A percentile compares a stretch with the other conserved stretches of the same genome.
Conservation (phyloP, 2,888 invertebrate genomes). For the Subacronicta megacephala region DNA sequence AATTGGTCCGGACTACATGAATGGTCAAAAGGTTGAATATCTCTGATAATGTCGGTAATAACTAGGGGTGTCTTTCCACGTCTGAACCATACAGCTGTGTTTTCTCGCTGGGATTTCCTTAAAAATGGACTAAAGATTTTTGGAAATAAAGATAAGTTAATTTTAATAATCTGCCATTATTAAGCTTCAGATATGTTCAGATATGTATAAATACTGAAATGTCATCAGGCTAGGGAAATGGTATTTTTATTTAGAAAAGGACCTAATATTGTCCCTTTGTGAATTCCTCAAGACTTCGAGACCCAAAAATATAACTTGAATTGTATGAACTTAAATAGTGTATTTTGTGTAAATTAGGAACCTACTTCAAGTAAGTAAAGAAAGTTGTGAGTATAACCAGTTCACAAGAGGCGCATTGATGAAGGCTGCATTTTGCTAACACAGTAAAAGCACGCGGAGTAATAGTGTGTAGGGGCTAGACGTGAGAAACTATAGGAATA, state of each 20-base stretch:
- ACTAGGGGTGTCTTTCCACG: constrained; percentile 32
- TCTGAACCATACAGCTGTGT: constrained; percentile 31
- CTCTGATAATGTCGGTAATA: background rate
- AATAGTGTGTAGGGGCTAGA: constrained; percentile 75
- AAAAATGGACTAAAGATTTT: constrained; percentile 18
- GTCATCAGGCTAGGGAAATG: no score
- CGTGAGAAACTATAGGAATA: constrained; percentile 89
- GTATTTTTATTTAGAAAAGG: background rate
- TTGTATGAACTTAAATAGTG: background rate
- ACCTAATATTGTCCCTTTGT: background rate
- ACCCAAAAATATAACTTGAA: background rate
- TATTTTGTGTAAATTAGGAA: background rate
- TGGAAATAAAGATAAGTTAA: no score
- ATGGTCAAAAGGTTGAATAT: constrained; percentile 26
- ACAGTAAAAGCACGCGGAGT: constrained; percentile 73
- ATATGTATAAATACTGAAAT: no score
- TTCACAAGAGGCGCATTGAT: constrained; percentile 44
- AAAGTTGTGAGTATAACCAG: constrained; percentile 32
- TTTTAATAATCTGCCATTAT: no score
- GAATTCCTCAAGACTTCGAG: background rate
- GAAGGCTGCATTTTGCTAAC: constrained; percentile 59
- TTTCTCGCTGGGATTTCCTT: constrained; percentile 25
- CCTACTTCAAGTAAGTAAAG: constrained; percentile 16
- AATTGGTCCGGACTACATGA: background rate
- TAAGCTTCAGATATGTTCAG: no score